Evolutionary conservation across 2,797 vertebrate species (phyloP).

Genomic region (Simalia tracyae): DNA sequence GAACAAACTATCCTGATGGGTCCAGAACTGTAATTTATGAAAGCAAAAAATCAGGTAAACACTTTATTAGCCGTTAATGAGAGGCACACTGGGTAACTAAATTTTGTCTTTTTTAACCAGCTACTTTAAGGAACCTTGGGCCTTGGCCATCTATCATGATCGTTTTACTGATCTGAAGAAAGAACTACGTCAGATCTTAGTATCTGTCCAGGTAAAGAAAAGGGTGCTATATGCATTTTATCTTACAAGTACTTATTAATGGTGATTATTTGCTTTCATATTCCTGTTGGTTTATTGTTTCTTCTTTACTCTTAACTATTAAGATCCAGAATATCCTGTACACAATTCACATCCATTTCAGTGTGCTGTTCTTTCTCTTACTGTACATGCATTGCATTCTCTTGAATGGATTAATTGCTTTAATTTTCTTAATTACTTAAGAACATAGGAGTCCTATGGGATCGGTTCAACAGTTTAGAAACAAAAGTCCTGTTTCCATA

Average conservation of each 20-base stretch:
- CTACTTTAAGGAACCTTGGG: conserved; percentile 89
- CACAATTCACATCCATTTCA: background rate
- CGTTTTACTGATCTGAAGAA: conserved; percentile 88
- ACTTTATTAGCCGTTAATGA: conserved; percentile 82
- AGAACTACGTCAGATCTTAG: conserved; percentile 83
- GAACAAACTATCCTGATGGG: conserved; percentile 84
- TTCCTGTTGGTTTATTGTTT: conserved; percentile 12
- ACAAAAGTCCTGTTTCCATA: background rate
- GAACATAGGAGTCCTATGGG: background rate
- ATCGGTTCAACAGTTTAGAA: background rate
- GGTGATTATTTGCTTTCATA: conserved; percentile 57
- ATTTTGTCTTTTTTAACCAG: conserved; percentile 79
- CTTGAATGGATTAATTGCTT: background rate
- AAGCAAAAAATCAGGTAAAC: conserved; percentile 81
- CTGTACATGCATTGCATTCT: background rate
- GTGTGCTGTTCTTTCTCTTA: background rate
- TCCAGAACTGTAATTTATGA: conserved; percentile 82
- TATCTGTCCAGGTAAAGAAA: conserved; percentile 70
- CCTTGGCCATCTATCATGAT: conserved; percentile 89
- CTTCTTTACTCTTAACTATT: conserved; percentile 22
- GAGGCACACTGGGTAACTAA: conserved; percentile 76
- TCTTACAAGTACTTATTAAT: conserved; percentile 58
- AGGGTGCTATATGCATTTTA: conserved; percentile 47
- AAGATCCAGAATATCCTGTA: background rate
- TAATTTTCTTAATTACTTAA: background rate